These are phyloP conservation scores for Nasua narica DNA, from an alignment of 2,797 vertebrate species.

Conservation along the genomic window DNA sequence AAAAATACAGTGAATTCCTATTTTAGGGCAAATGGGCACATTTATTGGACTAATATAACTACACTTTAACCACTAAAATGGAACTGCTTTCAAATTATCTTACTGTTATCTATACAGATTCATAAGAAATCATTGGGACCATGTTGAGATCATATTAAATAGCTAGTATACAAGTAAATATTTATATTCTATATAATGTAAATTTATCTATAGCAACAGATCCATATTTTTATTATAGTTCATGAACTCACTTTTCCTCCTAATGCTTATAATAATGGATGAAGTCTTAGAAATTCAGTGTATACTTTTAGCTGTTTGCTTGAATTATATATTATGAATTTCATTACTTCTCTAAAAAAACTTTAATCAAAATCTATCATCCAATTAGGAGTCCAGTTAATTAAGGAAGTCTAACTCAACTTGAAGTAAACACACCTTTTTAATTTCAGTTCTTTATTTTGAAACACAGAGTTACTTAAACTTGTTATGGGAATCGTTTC, in stretches of 20 bases:
- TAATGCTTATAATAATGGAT: not conserved
- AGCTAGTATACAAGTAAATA: not conserved
- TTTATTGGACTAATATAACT: not conserved
- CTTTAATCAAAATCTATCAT: not conserved
- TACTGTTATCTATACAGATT: constrained; percentile 50
- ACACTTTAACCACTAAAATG: not conserved
- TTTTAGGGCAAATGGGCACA: not conserved
- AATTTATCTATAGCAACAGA: constrained; percentile 20
- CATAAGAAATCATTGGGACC: not conserved
- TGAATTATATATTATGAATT: not conserved
- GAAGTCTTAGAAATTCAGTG: not conserved
- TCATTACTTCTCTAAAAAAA: not conserved
- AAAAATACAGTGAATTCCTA: not conserved
- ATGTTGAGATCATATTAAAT: not conserved
- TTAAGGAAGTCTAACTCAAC: not conserved
- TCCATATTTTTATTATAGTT: constrained; percentile 1
- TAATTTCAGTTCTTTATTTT: not conserved
- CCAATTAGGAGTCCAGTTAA: not conserved
- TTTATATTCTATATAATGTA: not conserved
- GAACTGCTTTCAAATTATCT: constrained; percentile 16
- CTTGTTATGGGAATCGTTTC: not conserved
- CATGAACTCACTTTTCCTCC: not conserved
- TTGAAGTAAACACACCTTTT: not conserved
- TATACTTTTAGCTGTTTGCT: not conserved
- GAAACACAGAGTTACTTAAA: not conserved